Evolutionary conservation across 2,113 vertebrate genomes (phyloP).

Genomic region (western clawed frog (Xenopus tropicalis)): UCB_Xtro_10.0 CM004447.2:82926001-82926500

Average conservation of each 20-base stretch:
- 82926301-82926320: constrained; percentile 9
- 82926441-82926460: too few species aligned
- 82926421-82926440: too few species aligned
- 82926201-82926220: constrained; percentile 83
- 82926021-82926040: constrained; percentile 86
- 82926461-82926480: too few species aligned
- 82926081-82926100: constrained; percentile 88
- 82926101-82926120: constrained; percentile 88
- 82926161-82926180: constrained; percentile 79
- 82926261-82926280: constrained; percentile 75
- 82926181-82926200: constrained; percentile 84
- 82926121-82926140: constrained; percentile 84
- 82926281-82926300: constrained; percentile 52
- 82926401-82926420: too few species aligned
- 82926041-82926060: constrained; percentile 83
- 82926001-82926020: constrained; percentile 77
- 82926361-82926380: not conserved
- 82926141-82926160: constrained; percentile 82
- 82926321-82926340: constrained; percentile 1
- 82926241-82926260: constrained; percentile 79
- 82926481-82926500: too few species aligned
- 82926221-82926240: constrained; percentile 79
- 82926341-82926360: not conserved
- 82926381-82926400: not conserved
- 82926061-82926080: constrained; percentile 85